A percentile compares a stretch with the other conserved stretches of the same genome.
Conservation (phyloP, 2,797 vertebrate species). For the Lophotriccus pileatus region DNA sequence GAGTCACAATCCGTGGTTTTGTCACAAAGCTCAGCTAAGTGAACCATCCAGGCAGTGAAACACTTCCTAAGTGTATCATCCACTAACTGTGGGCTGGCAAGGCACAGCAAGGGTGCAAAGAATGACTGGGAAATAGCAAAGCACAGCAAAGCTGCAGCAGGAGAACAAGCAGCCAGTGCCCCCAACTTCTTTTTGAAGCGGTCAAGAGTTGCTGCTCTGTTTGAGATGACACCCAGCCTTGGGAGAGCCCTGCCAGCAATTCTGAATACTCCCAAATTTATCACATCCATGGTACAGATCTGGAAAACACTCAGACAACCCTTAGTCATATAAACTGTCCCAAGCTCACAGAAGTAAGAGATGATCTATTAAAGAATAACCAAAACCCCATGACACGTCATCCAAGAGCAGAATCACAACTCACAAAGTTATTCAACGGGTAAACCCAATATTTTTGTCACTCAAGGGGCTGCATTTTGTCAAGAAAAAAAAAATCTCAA, state of each 20-base stretch:
- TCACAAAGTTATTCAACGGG: not conserved
- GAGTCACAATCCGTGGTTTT: not conserved
- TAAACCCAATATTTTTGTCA: not conserved
- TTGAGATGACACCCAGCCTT: too few relatives aligned
- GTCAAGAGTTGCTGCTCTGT: too few relatives aligned
- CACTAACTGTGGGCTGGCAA: not conserved
- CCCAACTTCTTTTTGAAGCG: too few relatives aligned
- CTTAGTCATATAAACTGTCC: accelerated
- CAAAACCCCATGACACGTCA: not conserved
- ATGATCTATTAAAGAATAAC: not conserved
- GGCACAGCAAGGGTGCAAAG: not conserved
- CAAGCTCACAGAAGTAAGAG: not conserved
- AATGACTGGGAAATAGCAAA: not conserved
- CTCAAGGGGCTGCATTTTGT: not conserved
- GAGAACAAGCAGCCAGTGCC: too few relatives aligned
- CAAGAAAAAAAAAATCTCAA: not conserved
- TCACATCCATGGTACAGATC: not conserved
- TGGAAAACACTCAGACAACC: not conserved
- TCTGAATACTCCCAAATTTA: not conserved
- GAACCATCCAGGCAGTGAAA: not conserved
- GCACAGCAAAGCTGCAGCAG: too few relatives aligned
- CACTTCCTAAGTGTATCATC: not conserved
- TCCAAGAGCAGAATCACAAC: not conserved
- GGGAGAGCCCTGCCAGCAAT: too few relatives aligned
- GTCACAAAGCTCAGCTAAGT: not conserved